A percentile compares a stretch with the other conserved stretches of the same genome.
phyloP scores from a whole-genome alignment of 2,797 vertebrate species.

The Eulemur rubriventer region DNA sequence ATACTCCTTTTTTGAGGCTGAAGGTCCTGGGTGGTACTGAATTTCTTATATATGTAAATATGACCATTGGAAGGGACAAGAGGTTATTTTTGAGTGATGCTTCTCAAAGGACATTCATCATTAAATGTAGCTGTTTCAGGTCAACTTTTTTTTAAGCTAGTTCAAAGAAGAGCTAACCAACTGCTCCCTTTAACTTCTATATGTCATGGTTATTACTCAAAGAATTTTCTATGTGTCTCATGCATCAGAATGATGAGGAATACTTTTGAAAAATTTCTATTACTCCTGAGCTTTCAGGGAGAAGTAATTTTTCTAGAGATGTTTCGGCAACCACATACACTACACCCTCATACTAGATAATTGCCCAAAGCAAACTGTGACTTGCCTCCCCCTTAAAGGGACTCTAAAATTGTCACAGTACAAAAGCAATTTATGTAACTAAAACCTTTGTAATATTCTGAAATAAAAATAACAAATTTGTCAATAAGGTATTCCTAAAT shows the following conservation, averaged over 20 bases:
- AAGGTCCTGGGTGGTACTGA: not conserved
- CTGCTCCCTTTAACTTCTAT: not conserved
- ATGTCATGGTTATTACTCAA: not conserved
- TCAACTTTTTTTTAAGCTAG: not conserved
- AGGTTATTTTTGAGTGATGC: not conserved
- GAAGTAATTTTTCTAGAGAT: not conserved
- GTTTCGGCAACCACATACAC: not conserved
- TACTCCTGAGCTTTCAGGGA: not conserved
- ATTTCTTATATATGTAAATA: not conserved
- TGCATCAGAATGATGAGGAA: not conserved
- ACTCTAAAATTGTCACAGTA: not conserved
- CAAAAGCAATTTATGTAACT: too few relatives aligned
- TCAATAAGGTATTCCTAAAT: not conserved
- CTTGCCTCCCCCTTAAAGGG: not conserved
- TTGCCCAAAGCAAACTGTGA: not conserved
- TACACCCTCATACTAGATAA: not conserved
- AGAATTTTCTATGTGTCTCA: not conserved
- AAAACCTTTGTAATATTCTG: too few relatives aligned
- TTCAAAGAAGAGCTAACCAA: not conserved
- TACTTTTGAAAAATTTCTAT: not conserved
- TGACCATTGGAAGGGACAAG: fast-evolving
- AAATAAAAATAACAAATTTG: not conserved
- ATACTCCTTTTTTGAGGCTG: not conserved
- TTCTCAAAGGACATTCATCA: not conserved
- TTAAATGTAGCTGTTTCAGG: not conserved